Evolutionary conservation across 2,113 vertebrate species (phyloP), one percentile per base, ranked within the genome.

Genomic region (Lontra canadensis): DNA sequence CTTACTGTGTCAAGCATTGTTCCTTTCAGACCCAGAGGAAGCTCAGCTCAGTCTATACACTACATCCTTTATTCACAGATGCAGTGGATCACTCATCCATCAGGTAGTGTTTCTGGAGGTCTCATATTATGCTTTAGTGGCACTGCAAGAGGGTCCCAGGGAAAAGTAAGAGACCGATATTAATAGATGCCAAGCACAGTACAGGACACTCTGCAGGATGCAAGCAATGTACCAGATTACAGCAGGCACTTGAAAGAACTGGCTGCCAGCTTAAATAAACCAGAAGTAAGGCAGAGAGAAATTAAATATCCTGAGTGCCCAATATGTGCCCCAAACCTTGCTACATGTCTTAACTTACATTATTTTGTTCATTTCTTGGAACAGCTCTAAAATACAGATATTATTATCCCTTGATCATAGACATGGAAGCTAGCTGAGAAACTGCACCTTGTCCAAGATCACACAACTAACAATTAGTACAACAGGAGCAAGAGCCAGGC

Each of bases 41-140:
- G 34, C 73, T 49, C 36, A 26, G 34, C 73, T 49, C 36, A 34
- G 39, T 3, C 8, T 1, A 8, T 11, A 7, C 9, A 14, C 47
- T 4, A 3, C 44, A 15, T 6, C 47, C 31, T 47, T 9, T n/a
- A 3, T 0, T 36, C 10, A 9, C 26, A 89, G 10, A 3, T 0
- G 1, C 0, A 1, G 1, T 23, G 7, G 12, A 6, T 49, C 47
- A 17, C n/a, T 20, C 6, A 29, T 21, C 80, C 63, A 3, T 8
- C 39, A 3, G 4, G 42, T 17, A 49, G 21, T 2, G 13, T 76
- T 83, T 36, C 67, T 17, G 73, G 49, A 9, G 36, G 49, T 29
- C 52, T 49, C 36, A 59, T 34, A 6, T 7, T 49, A 10, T 76
- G 82, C 52, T 44, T 57, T 69, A 36, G 29, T 29, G 44, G 17